phyloP scores from a whole-genome alignment of 2,797 vertebrate species.

The Malurus splendens region DNA sequence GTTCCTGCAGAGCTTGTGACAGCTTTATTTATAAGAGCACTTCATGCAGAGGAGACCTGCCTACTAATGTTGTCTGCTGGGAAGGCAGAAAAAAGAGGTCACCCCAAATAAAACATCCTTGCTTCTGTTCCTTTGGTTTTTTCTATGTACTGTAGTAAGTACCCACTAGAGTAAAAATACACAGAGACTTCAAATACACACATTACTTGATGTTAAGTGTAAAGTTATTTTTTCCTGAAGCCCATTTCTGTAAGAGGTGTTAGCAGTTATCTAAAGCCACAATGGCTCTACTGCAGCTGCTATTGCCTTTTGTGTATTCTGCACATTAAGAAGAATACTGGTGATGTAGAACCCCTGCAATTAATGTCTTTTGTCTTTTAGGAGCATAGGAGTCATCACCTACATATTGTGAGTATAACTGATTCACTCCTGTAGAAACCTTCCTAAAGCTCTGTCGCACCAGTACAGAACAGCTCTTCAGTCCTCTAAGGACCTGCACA shows the following conservation, averaged over 20 bases:
- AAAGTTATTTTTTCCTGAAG: neutral
- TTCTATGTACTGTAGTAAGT: neutral
- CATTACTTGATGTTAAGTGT: neutral
- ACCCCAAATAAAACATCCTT: neutral
- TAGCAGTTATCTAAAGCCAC: neutral
- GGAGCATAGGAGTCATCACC: slow-evolving; percentile 98
- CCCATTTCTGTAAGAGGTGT: neutral
- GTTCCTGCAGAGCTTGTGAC: neutral
- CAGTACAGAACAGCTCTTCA: neutral
- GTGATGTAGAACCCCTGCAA: neutral
- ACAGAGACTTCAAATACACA: neutral
- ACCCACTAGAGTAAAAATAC: neutral
- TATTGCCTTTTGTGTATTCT: neutral
- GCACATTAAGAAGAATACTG: neutral
- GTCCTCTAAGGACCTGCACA: neutral
- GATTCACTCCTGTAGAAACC: neutral
- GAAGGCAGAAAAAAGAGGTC: neutral
- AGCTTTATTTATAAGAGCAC: neutral
- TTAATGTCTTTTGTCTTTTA: slow-evolving; percentile 64
- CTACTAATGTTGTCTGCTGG: neutral
- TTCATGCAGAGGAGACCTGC: neutral
- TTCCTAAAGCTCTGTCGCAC: neutral
- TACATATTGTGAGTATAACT: slow-evolving; percentile 92
- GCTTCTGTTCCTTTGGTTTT: neutral
- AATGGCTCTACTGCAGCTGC: neutral